These are phyloP conservation scores for Pomacea maculata DNA, from an alignment of 1,140 invertebrate genomes.

Conservation along the genomic window DNA sequence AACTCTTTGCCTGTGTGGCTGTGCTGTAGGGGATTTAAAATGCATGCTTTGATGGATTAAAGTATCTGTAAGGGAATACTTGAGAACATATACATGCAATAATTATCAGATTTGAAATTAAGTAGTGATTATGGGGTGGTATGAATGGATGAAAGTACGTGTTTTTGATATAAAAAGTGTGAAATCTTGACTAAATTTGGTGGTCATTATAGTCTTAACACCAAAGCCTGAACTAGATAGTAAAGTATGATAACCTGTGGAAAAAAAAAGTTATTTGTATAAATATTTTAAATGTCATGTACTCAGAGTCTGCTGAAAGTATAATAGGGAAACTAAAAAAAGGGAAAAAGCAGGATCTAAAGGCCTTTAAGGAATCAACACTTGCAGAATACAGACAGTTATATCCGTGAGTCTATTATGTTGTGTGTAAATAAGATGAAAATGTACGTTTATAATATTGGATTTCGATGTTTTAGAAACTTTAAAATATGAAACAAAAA, in stretches of 20 bases:
- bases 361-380: slow-evolving; percentile 51
- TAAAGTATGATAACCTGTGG: too few relatives aligned
- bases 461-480: too few relatives aligned
- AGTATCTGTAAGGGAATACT: background rate
- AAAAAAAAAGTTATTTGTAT: background rate
- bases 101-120: background rate
- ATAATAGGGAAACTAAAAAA: slow-evolving; percentile 20
- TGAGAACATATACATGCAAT: background rate
- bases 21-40: background rate
- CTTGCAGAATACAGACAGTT: slow-evolving; percentile 59
- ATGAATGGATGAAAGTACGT: background rate
- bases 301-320: slow-evolving; percentile 27
- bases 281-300: background rate
- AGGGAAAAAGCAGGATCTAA: slow-evolving; percentile 29
- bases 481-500: too few relatives aligned
- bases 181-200: too few relatives aligned
- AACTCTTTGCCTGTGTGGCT: background rate
- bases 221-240: too few relatives aligned
- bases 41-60: too few relatives aligned
- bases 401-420: slow-evolving; percentile 52
- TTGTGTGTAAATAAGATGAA: background rate
- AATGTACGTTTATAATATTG: too few relatives aligned
- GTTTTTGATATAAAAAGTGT: background rate
- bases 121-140: background rate
- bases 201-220: too few relatives aligned